These are phyloP conservation scores for Anthonomus grandis DNA, from an alignment of 1,140 invertebrate species.

Conservation along the genomic window DNA sequence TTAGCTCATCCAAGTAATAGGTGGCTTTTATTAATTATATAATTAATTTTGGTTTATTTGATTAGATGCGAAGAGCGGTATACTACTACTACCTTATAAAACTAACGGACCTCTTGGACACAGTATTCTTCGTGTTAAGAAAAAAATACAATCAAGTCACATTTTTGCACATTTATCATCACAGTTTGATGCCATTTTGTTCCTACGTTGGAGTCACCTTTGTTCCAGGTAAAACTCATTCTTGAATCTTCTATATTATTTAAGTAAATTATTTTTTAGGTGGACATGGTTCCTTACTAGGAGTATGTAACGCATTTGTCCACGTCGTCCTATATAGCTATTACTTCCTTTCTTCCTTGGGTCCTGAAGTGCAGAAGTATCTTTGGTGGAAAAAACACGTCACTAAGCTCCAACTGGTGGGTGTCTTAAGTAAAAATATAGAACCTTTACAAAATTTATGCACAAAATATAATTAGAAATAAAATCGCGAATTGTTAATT, in stretches of 20 bases:
- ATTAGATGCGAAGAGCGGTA: slow-evolving; percentile 60
- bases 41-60: not conserved
- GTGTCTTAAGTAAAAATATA: too few species aligned
- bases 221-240: slow-evolving; percentile 61
- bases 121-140: slow-evolving; percentile 76
- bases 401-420: slow-evolving; percentile 78
- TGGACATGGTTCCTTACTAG: slow-evolving; percentile 77
- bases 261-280: too few species aligned
- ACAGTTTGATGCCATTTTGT: slow-evolving; percentile 67
- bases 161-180: slow-evolving; percentile 74
- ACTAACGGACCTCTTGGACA: slow-evolving; percentile 64
- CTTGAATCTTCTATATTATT: too few species aligned
- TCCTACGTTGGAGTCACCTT: slow-evolving; percentile 86
- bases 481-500: too few species aligned
- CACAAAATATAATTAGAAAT: too few species aligned
- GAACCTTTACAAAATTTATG: too few species aligned
- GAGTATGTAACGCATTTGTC: slow-evolving; percentile 82
- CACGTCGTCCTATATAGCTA: slow-evolving; percentile 84
- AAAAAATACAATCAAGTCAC: slow-evolving; percentile 75
- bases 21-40: not conserved
- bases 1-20: not conserved
- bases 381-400: slow-evolving; percentile 93
- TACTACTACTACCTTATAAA: slow-evolving; percentile 63
- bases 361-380: slow-evolving; percentile 78
- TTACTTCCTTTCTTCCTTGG: slow-evolving; percentile 77